These are phyloP conservation scores for Drosophila persimilis DNA, from an alignment of 1,140 invertebrate species.

Conservation along the genomic window DNA sequence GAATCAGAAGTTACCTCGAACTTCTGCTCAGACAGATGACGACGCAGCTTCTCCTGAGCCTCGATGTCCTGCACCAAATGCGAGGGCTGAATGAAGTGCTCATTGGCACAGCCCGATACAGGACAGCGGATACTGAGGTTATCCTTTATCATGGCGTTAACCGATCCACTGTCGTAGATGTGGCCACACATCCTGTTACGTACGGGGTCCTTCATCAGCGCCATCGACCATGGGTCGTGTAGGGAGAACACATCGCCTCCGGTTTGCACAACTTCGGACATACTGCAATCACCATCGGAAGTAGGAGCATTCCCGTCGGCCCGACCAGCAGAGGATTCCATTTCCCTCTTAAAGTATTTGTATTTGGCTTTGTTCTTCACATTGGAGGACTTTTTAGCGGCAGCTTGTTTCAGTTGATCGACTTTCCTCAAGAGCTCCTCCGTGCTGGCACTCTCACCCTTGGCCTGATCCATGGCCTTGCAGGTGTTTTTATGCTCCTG, in stretches of 20 bases:
- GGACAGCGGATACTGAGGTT: slow-evolving; percentile 38
- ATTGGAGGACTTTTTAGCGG: slow-evolving; percentile 14
- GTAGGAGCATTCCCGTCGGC: background rate
- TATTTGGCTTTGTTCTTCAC: slow-evolving; percentile 31
- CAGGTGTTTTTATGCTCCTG: slow-evolving; percentile 20
- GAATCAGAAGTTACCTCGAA: too few species aligned
- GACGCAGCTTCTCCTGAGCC: background rate
- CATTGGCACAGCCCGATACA: slow-evolving; percentile 43
- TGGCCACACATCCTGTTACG: slow-evolving; percentile 53
- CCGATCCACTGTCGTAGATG: slow-evolving; percentile 53
- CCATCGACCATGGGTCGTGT: slow-evolving; percentile 57
- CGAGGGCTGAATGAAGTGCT: slow-evolving; percentile 25
- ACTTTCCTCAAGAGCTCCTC: slow-evolving; percentile 25
- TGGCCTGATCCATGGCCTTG: slow-evolving; percentile 9
- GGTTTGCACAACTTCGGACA: slow-evolving; percentile 8
- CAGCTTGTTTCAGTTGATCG: background rate
- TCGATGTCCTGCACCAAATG: slow-evolving; percentile 24
- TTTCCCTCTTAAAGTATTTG: slow-evolving; percentile 24
- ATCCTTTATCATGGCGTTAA: slow-evolving; percentile 26
- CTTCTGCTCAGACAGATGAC: background rate
- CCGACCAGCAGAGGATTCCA: background rate
- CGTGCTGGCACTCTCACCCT: slow-evolving; percentile 11
- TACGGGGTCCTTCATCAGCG: slow-evolving; percentile 44
- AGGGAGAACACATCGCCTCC: slow-evolving; percentile 33
- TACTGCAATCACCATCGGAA: slow-evolving; percentile 12